These are phyloP conservation scores for Beris chalybata DNA, from an alignment of 2,888 invertebrate genomes.

Conservation along the genomic window DNA sequence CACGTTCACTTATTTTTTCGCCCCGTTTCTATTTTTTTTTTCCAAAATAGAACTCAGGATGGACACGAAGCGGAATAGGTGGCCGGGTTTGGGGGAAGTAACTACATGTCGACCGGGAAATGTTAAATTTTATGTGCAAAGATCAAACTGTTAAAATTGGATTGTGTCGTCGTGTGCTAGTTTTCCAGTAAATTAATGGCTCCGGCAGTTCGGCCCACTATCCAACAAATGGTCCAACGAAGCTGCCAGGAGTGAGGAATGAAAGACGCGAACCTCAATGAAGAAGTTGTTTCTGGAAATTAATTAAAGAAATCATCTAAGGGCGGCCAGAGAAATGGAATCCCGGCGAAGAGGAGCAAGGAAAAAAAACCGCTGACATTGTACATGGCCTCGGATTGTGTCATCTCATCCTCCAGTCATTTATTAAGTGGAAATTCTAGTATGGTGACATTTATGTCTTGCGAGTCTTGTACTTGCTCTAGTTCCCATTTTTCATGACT, in stretches of 20 bases:
- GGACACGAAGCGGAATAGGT: too few relatives aligned
- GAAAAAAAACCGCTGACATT: conserved; percentile 29
- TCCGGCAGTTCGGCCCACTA: neutral
- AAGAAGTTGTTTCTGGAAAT: conserved; percentile 20
- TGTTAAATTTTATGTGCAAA: conserved; percentile 10
- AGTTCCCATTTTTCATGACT: too few relatives aligned
- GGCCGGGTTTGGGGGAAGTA: too few relatives aligned
- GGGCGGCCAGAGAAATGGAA: neutral
- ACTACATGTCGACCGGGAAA: neutral
- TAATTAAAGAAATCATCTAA: conserved; percentile 21
- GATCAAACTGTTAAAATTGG: conserved; percentile 28
- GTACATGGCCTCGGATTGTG: conserved; percentile 31
- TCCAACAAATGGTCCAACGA: neutral
- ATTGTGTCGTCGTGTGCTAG: conserved; percentile 11
- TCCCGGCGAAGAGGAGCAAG: neutral
- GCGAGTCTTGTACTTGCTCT: too few relatives aligned
- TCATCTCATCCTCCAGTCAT: conserved; percentile 34
- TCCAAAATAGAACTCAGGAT: too few relatives aligned
- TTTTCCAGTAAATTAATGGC: conserved; percentile 11
- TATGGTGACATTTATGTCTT: too few relatives aligned
- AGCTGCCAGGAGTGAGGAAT: neutral
- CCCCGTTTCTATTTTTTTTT: too few relatives aligned
- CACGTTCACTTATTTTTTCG: too few relatives aligned
- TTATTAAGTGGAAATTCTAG: conserved; percentile 22
- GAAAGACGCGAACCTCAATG: neutral